Base-by-base conservation (phyloP, 2,797 vertebrate species). In the Rhynchotus rufescens region DNA sequence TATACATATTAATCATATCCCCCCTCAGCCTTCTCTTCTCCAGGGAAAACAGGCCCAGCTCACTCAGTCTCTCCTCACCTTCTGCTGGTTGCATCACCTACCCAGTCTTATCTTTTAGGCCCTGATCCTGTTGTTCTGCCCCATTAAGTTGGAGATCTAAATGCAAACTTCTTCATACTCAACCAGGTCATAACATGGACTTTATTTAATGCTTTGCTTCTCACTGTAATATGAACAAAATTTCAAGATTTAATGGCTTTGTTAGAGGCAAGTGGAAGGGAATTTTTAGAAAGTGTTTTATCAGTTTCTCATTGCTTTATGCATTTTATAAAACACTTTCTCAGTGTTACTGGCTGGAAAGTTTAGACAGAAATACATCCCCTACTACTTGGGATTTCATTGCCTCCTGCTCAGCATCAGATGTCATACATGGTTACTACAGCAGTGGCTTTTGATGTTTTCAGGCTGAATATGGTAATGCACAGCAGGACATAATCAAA, bases 401-500 rank as follows among this genome's bases (percentile, higher is more conserved):
- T 51, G 80, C 81, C 81, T 94, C 66, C 74, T 78, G 71, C 64
- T 94, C 80, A 83, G 47, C 60, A 62, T 90, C 56, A 62, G n/a
- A 81, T 73, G n/a, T 40, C 51, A 12, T n/a, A n/a, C 8, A 65
- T 73, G 51, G 76, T 90, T 94, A 78, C 81, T 73, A 75, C 84
- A 76, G 76, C 68, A 77, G 79, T 42, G 25, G 28, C 28, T 84
- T 86, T 92, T 93, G 84, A 93, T 92, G 80, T 95, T 88, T 75
- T 38, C 84, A 89, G 80, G n/a, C 47, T 62, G 76, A 90, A 92
- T 82, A 83, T 80, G 86, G 84, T 59, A 85, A 61, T 8, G 73
- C 90, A 83, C 86, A 93, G 95, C 90, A 93, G 92, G 89, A 87
- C 60, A 49, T 32, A 87, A 87, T 73, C 76, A 90, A 92, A 92